Evolutionary conservation across 92 coral and sea anemone genomes (phyloP), one percentile per base, ranked within the genome.

Genomic region (Parazoanthus atlanticus): DNA sequence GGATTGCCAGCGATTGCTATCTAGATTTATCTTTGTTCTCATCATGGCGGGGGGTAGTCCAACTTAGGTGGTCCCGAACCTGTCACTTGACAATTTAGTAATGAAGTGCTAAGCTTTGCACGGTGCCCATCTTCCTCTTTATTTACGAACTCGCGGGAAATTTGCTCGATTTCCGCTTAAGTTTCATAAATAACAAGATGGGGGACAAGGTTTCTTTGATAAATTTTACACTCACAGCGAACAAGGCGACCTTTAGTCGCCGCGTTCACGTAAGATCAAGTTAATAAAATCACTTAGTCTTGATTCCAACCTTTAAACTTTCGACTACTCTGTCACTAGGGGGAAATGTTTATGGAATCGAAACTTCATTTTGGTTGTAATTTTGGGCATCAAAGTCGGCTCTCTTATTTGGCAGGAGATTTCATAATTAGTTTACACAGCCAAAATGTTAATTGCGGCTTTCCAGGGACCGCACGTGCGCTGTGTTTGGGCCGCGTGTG

Each of bases 371-470:
- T 70, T 40, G 65, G 36, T 41, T 36, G 43, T 52, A 84, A 70
- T 70, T 84, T 84, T 70, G 65, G 32, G 56, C 40, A 67, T 28
- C 29, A 69, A 46, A 84, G 87, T 71, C 58, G 78, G 76, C 78
- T 69, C 76, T 69, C 79, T 70, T 33, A 71, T 69, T 43, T 80
- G 89, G 86, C 88, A 89, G 90, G 73, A 91, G 79, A 85, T 30
- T 67, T 82, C 74, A 74, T 95, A 93, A 93, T 93, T 93, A 95
- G 96, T 95, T 95, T 93, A 93, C 98, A 91, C 85, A 93, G 91
- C 92, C 84, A 89, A 89, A 91, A 94, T 91, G 94, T 85, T 93
- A 93, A 93, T 93, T 91, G 91, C 92, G 43, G 31, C 78, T 69
- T 74, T 84, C n/a, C 87, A 69, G 46, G 3, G 8, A 16, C 84